A percentile compares a stretch with the other conserved stretches of the same genome.
phyloP scores from a whole-genome alignment of 2,113 vertebrate species.

The Strigops habroptila region DNA sequence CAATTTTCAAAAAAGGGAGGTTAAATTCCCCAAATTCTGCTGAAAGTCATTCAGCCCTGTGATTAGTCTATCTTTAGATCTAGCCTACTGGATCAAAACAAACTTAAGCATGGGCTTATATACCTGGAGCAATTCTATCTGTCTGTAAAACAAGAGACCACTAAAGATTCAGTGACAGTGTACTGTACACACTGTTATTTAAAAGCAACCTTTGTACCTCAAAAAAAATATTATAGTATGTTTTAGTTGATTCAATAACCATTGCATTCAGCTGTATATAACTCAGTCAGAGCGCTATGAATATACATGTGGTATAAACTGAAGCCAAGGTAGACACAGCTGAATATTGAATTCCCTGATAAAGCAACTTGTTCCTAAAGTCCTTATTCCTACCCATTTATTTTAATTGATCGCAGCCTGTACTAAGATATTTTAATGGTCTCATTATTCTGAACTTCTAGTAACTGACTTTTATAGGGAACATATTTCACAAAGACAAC shows the following conservation, averaged over 20 bases:
- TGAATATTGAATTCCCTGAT: slow-evolving; percentile 2
- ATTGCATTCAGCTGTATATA: background rate
- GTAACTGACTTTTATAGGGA: slow-evolving; percentile 51
- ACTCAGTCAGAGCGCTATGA: background rate
- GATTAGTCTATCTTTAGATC: background rate
- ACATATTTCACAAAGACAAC: slow-evolving; percentile 41
- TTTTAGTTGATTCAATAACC: background rate
- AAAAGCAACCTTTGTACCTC: background rate
- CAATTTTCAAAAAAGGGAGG: background rate
- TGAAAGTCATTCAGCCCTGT: background rate
- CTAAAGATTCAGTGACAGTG: background rate
- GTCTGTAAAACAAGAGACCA: background rate
- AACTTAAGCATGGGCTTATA: background rate
- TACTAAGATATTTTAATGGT: slow-evolving; percentile 58
- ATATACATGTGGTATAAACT: background rate
- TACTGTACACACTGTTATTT: background rate
- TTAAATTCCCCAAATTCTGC: background rate
- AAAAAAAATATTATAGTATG: background rate
- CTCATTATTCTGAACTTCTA: slow-evolving; percentile 57
- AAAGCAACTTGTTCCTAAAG: slow-evolving; percentile 41
- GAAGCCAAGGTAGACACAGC: background rate
- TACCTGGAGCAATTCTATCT: background rate
- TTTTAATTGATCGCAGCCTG: slow-evolving; percentile 65
- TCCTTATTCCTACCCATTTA: slow-evolving; percentile 44
- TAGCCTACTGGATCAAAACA: slow-evolving; percentile 19